A percentile compares a stretch with the other conserved stretches of the same genome.
These are phyloP conservation scores for Latrodectus geometricus DNA, from an alignment of 1,140 invertebrate species.

Conservation along the genomic window DNA sequence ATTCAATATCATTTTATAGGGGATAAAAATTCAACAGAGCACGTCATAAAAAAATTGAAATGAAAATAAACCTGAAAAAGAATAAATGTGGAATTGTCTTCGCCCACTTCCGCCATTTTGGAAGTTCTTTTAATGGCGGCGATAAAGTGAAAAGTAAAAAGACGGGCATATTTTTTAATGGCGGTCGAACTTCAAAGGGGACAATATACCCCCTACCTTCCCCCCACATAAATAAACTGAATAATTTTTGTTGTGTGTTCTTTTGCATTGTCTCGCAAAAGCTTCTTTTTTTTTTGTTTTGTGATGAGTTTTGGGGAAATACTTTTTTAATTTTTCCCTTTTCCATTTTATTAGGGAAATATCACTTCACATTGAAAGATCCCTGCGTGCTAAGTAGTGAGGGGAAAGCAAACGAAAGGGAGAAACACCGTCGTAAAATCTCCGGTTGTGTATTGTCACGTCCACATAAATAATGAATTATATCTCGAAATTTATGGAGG, in stretches of 20 bases:
- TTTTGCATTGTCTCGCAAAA: neutral
- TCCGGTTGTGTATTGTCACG: neutral
- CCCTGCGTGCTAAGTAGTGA: neutral
- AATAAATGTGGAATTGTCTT: neutral
- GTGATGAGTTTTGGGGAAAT: neutral
- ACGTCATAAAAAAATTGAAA: too few relatives aligned
- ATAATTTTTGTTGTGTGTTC: neutral
- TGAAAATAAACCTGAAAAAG: too few relatives aligned
- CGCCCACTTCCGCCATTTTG: neutral
- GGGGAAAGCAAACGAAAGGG: neutral
- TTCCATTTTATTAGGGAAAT: neutral
- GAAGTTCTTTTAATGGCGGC: too few relatives aligned
- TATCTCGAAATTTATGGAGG: neutral
- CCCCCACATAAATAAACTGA: neutral
- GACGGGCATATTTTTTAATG: too few relatives aligned
- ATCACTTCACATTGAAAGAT: too few relatives aligned
- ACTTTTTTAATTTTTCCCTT: neutral
- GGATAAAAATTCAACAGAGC: too few relatives aligned
- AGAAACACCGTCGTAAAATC: neutral
- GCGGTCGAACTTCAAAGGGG: too few relatives aligned
- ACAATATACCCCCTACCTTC: too few relatives aligned
- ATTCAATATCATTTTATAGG: too few relatives aligned
- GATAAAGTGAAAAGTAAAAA: too few relatives aligned
- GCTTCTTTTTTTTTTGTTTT: neutral
- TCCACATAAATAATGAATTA: conserved; percentile 1